Evolutionary conservation across 1,140 invertebrate species (phyloP), one percentile per base, ranked within the genome.

Genomic region (Neodiprion fabricii): DNA sequence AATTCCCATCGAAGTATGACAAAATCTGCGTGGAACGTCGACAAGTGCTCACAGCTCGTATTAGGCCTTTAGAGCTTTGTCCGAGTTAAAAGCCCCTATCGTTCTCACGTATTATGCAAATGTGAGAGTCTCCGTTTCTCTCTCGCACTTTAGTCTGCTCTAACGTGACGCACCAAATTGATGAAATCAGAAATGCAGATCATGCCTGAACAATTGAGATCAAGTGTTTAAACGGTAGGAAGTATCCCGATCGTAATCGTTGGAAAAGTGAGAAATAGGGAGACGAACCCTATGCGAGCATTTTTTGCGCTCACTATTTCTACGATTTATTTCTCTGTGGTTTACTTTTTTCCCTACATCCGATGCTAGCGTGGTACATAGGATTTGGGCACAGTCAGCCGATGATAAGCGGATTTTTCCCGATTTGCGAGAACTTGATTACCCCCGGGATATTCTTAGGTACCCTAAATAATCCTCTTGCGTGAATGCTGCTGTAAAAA

Each of bases 171-270:
- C 67, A 7, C 12, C 70, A 72, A 82, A 84, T 79, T 81, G 80
- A 84, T 85, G 77, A 78, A 84, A 85, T 84, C 81, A 84, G 79
- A 84, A 85, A 84, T 84, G 81, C 82, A 82, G 80, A 83, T 84
- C 79, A 79, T 72, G 78, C 78, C 77, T 61, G 73, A 72, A 81
- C 75, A 80, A 79, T 79, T 79, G 79, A 74, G 79, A 82, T 81
- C 81, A 82, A 82, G 21, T 69, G 53, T 61, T 61, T 17, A 61
- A 61, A 61, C 53, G 53, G 8, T 9, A 61, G 0, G n/a, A 61
- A 61, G n/a, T 17, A 17, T 17, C 53, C 50, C 53, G 7, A 61
- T 61, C 53, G 11, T 5, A 61, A 17, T 61, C n/a, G 11, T 8
- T 14, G n/a, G 53, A 11, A 17, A 61, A 61, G 53, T 61, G 11